Evolutionary conservation across 2,797 vertebrate species (phyloP).

Genomic region (Menidia menidia): DNA sequence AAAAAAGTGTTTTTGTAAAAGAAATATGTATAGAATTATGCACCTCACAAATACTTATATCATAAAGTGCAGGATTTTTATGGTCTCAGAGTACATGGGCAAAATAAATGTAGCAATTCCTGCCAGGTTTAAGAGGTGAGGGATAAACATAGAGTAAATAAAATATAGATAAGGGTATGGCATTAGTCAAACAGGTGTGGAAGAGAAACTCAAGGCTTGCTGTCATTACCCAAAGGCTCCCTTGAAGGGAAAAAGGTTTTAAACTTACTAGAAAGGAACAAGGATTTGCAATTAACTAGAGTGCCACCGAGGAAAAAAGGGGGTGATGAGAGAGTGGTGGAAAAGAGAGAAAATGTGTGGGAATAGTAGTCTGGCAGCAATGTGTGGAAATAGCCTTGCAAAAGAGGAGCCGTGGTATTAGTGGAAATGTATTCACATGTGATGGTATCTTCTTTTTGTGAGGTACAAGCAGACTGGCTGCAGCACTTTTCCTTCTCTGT

Average conservation of each 20-base stretch:
- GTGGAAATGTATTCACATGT: constrained; percentile 25
- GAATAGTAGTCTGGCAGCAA: constrained; percentile 16
- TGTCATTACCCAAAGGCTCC: constrained; percentile 47
- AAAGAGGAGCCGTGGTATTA: constrained; percentile 16
- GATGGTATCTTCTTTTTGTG: constrained; percentile 34
- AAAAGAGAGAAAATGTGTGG: constrained; percentile 7
- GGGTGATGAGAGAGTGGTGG: constrained; percentile 7
- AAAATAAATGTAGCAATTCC: constrained; percentile 49
- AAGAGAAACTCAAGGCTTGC: constrained; percentile 32
- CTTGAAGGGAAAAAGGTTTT: constrained; percentile 49
- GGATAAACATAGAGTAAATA: constrained; percentile 1
- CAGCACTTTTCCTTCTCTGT: constrained; percentile 36
- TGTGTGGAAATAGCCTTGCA: constrained; percentile 10
- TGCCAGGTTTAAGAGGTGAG: constrained; percentile 34
- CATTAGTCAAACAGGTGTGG: constrained; percentile 31
- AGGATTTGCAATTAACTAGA: constrained; percentile 74
- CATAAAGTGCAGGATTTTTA: constrained; percentile 16
- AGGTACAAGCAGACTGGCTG: constrained; percentile 54
- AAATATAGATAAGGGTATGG: constrained; percentile 24
- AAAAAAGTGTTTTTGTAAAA: not conserved
- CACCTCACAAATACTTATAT: not conserved
- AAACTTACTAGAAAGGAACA: constrained; percentile 58
- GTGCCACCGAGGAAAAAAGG: constrained; percentile 21
- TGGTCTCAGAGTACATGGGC: constrained; percentile 33
- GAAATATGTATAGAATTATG: constrained; percentile 1